phyloP scores from a whole-genome alignment of 2,113 vertebrate genomes.

The Varanus komodoensis region DNA sequence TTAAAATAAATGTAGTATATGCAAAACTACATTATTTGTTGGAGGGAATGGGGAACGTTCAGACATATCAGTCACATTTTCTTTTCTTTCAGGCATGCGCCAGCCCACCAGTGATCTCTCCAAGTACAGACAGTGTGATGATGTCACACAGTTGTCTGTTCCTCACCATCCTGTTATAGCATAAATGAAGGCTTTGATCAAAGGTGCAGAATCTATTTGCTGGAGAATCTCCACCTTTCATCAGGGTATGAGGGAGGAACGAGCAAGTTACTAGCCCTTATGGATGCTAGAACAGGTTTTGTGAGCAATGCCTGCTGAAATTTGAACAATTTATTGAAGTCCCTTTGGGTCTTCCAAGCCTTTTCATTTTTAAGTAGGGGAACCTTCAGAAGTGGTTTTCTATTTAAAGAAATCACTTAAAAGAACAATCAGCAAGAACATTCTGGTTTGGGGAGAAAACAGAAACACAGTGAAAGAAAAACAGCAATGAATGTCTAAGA shows the following conservation, averaged over 20 bases:
- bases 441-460: neutral
- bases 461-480: no score
- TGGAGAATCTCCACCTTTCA: neutral
- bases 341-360: neutral
- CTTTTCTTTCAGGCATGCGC: neutral
- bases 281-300: no score
- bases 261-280: neutral
- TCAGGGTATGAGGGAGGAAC: neutral
- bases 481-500: neutral
- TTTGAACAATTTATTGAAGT: neutral
- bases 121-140: neutral
- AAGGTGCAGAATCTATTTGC: neutral
- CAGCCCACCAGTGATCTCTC: neutral
- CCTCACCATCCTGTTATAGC: neutral
- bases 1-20: neutral
- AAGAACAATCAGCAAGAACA: neutral
- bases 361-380: slow-evolving; percentile 1
- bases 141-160: neutral
- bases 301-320: neutral
- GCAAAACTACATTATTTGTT: neutral
- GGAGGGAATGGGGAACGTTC: neutral
- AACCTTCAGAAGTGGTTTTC: neutral
- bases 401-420: neutral
- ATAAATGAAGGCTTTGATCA: neutral
- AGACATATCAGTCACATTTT: neutral